Conservation (phyloP, 2,888 invertebrate genomes). For the Cheilosia urbana region DNA sequence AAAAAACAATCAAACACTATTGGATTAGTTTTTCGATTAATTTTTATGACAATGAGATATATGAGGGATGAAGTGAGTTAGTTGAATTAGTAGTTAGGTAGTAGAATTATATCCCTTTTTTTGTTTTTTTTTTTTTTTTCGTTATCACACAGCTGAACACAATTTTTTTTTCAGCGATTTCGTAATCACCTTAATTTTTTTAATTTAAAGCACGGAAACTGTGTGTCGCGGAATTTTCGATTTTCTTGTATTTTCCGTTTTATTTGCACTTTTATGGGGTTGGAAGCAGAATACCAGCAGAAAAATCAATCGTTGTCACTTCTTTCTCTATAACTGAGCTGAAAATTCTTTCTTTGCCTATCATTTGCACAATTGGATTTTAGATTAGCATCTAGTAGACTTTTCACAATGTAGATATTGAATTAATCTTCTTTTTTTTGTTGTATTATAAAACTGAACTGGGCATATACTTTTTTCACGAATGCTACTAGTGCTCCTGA, state of each 20-base stretch:
- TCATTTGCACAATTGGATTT: conserved; percentile 57
- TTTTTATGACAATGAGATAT: conserved; percentile 52
- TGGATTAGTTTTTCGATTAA: conserved; percentile 47
- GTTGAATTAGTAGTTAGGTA: conserved; percentile 33
- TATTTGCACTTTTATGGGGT: conserved; percentile 73
- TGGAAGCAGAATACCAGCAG: conserved; percentile 63
- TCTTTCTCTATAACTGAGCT: conserved; percentile 63
- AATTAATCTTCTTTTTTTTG: conserved; percentile 6
- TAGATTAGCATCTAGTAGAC: conserved; percentile 10
- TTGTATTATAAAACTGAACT: conserved; percentile 12
- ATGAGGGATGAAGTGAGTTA: conserved; percentile 61
- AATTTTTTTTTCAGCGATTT: conserved; percentile 65
- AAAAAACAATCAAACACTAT: conserved; percentile 54
- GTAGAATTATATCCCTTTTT: conserved; percentile 41
- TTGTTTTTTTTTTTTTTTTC: conserved; percentile 49
- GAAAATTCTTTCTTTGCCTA: conserved; percentile 44
- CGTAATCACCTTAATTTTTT: conserved; percentile 56
- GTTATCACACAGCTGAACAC: conserved; percentile 74
- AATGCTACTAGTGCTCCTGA: conserved; percentile 52
- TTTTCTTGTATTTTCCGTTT: conserved; percentile 44
- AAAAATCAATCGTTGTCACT: conserved; percentile 75
- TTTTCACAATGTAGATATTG: conserved; percentile 32
- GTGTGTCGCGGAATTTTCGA: conserved; percentile 56
- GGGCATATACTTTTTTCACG: conserved; percentile 18
- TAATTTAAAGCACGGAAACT: conserved; percentile 63